Percentiles rank a stretch among this genome's conserved stretches.
Conservation (phyloP, 2,888 invertebrate genomes). For the Eubasilissa splendida region DNA sequence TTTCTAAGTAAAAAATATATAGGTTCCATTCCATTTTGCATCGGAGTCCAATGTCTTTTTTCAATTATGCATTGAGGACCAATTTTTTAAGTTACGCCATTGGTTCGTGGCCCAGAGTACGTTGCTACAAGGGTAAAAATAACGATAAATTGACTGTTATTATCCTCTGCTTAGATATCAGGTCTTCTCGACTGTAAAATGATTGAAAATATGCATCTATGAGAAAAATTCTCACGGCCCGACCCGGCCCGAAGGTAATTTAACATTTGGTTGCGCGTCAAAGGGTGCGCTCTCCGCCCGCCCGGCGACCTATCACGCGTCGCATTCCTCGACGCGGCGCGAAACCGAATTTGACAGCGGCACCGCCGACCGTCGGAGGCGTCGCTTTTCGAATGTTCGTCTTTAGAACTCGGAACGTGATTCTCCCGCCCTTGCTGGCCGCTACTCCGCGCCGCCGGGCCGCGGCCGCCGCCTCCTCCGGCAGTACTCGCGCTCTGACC, state of each 20-base stretch:
- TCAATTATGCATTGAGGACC: too few species aligned
- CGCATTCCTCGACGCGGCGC: background rate
- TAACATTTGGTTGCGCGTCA: constrained; percentile 13
- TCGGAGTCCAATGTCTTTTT: too few species aligned
- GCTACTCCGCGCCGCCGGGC: constrained; percentile 3
- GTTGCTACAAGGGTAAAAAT: too few species aligned
- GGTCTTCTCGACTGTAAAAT: too few species aligned
- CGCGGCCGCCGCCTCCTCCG: background rate
- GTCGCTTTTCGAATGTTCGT: constrained; percentile 16
- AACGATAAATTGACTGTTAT: too few species aligned
- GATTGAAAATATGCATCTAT: too few species aligned
- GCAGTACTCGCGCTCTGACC: constrained; percentile 47
- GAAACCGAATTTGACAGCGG: background rate
- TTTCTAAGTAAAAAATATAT: too few species aligned
- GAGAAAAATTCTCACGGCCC: too few species aligned
- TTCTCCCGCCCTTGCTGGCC: constrained; percentile 35
- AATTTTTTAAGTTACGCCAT: too few species aligned
- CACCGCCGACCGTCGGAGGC: constrained; percentile 1
- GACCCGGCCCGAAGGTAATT: background rate
- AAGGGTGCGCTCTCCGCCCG: constrained; percentile 31
- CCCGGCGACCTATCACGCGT: constrained; percentile 29
- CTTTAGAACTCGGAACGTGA: constrained; percentile 18
- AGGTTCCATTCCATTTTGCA: too few species aligned
- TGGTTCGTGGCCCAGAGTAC: too few species aligned
- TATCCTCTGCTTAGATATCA: too few species aligned